Base-by-base conservation (phyloP, 2,797 vertebrate species). In the Acropternis orthonyx region DNA sequence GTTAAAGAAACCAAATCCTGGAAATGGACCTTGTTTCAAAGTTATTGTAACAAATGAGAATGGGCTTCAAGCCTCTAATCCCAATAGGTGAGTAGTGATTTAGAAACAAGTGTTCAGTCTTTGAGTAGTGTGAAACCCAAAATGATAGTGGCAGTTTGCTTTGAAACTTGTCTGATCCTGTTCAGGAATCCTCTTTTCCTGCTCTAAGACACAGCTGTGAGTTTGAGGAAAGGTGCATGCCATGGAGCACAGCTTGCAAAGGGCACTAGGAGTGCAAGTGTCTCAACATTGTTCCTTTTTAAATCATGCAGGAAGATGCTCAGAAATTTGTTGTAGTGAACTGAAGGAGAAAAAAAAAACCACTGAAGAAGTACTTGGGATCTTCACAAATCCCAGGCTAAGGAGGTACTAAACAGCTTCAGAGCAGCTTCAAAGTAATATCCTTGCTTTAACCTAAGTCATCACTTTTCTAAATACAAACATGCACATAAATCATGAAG, bases 41-140 rank as follows among this genome's bases (percentile, higher is more conserved):
- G 99, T 99, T 82, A 98, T 99, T 1, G 97, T 99, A 62, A 99
- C 99, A 46, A 97, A 98, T 12, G 98, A 99, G 78, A 97, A 95
- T 11, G 99, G 99, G 3, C 98, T 99, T 85, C 98, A 97, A 48
- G 98, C 97, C 5, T 96, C 98, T 3, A 97, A 98, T 82, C 97
- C 98, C 2, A 95, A 95, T 92, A 99, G 99, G 99, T 99, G 96
- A 91, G 97, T 56, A 77, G 28, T 51, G 56, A 54, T 65, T 89
- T 91, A 37, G 12, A 34, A 88, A 39, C 18, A 28, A n/a, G 7
- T 18, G 8, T 61, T 67, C 3, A 30, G 59, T 56, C 49, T 69
- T 92, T 54, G 62, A 51, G 14, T 59, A 23, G 32, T 27, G 41
- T 80, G 67, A 83, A 72, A 61, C 17, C 11, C 43, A 20, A 72